A percentile compares a stretch with the other conserved stretches of the same genome.
These are phyloP conservation scores for Mya arenaria DNA, from an alignment of 1,140 invertebrate genomes.

Conservation along the genomic window DNA sequence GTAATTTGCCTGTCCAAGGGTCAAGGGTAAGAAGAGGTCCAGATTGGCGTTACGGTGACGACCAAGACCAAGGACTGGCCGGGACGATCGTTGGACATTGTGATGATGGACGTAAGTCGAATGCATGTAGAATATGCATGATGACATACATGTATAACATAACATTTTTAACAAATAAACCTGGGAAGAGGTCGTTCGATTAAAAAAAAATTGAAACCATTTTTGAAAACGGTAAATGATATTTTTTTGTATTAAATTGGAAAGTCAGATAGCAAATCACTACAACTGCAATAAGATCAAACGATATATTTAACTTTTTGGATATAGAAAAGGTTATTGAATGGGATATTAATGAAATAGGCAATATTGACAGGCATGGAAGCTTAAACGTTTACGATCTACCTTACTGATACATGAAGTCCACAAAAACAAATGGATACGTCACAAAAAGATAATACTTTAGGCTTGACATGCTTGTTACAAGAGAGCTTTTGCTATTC, in stretches of 20 bases:
- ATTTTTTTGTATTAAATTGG: neutral
- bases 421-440: too few species aligned
- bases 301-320: too few species aligned
- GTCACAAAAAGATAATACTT: too few species aligned
- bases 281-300: too few species aligned
- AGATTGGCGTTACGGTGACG: slow-evolving; percentile 54
- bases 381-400: too few species aligned
- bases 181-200: neutral
- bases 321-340: too few species aligned
- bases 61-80: slow-evolving; percentile 56
- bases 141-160: neutral
- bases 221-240: neutral
- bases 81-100: slow-evolving; percentile 60
- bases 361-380: too few species aligned
- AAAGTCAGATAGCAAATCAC: neutral
- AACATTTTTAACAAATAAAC: neutral
- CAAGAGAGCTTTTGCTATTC: neutral
- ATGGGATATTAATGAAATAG: too few species aligned
- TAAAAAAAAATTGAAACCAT: neutral
- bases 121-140: neutral
- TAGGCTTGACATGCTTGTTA: neutral
- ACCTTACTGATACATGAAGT: too few species aligned
- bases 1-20: too few species aligned
- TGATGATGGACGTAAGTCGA: neutral
- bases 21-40: slow-evolving; percentile 56